Base-by-base conservation (phyloP, 2,888 invertebrate genomes). In the Melipona bicolor region DNA sequence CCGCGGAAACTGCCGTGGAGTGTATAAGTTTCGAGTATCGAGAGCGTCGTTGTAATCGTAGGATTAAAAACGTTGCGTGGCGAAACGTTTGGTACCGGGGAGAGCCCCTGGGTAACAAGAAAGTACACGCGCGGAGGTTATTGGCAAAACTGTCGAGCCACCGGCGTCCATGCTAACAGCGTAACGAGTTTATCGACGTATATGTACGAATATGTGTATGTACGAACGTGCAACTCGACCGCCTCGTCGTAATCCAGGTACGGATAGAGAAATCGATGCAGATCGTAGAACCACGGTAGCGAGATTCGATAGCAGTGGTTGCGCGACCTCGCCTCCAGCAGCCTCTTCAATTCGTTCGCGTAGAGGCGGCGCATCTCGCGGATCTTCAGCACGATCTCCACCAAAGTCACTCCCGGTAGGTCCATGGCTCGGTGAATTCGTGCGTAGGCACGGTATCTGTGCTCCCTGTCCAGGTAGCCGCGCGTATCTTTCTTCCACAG, bases 351-450 rank as follows among this genome's bases (percentile, higher is more conserved):
- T 68, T 92, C 90, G 36, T 70, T 54, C 6, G 91, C 84, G 87
- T 92, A 93, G 21, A 85, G 32, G n/a, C 84, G 85, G 27, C 91
- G 85, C 67, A 92, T 77, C 73, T 91, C 86, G 19, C 90, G 91
- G 19, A 92, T 87, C 76, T 91, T 92, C 87, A 91, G 81, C 73
- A 92, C 88, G 43, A 92, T 88, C 77, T 91, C 90, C 21, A 91
- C 50, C 61, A 91, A 36, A 5, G 64, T 88, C 24, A 88, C 77
- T 32, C 83, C 76, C 0, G 80, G 75, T 27, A 83, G 2, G 19
- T 67, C 27, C 79, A 89, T 81, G 9, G 73, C 80, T 19, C 85
- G 65, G 74, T 89, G 86, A 73, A 93, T 93, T 3, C 73, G 72
- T 32, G 83, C 79, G 76, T 92, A 92, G 70, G 92, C 92, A 0